phyloP scores from a whole-genome alignment of 1,140 invertebrate species.

The Drosophila mayri region DNA sequence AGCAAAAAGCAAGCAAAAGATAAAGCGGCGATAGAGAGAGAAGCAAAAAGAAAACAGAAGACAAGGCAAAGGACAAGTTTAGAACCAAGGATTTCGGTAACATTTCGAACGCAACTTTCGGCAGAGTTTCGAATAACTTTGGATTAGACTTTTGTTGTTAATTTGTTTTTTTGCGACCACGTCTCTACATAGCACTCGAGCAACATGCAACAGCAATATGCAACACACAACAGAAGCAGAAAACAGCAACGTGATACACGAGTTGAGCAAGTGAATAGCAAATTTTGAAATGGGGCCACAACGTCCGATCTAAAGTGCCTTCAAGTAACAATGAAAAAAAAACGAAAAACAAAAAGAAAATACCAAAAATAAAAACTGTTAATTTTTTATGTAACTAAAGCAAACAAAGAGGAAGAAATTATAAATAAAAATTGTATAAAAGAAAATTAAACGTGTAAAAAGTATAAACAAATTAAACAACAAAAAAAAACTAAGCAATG shows the following conservation, averaged over 20 bases:
- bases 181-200: conserved; percentile 66
- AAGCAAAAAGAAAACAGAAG: conserved; percentile 67
- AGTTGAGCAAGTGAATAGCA: conserved; percentile 78
- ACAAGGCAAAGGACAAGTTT: conserved; percentile 75
- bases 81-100: conserved; percentile 78
- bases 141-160: conserved; percentile 79
- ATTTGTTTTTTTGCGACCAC: conserved; percentile 77
- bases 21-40: conserved; percentile 63
- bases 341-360: conserved; percentile 54
- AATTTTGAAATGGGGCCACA: conserved; percentile 88
- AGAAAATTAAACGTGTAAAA: conserved; percentile 82
- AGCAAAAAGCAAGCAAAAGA: conserved; percentile 46
- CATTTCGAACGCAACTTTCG: conserved; percentile 79
- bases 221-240: conserved; percentile 44
- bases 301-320: conserved; percentile 96
- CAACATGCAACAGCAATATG: conserved; percentile 55
- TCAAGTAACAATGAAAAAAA: conserved; percentile 89
- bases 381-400: conserved; percentile 92
- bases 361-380: conserved; percentile 87
- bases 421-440: conserved; percentile 86
- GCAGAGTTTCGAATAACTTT: conserved; percentile 81
- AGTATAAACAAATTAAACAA: conserved; percentile 71
- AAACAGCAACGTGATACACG: conserved; percentile 81
- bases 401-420: conserved; percentile 83
- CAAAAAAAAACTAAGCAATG: conserved; percentile 64